Evolutionary conservation across 2,888 invertebrate species (phyloP).

Genomic region (Lutraria lutraria): DNA sequence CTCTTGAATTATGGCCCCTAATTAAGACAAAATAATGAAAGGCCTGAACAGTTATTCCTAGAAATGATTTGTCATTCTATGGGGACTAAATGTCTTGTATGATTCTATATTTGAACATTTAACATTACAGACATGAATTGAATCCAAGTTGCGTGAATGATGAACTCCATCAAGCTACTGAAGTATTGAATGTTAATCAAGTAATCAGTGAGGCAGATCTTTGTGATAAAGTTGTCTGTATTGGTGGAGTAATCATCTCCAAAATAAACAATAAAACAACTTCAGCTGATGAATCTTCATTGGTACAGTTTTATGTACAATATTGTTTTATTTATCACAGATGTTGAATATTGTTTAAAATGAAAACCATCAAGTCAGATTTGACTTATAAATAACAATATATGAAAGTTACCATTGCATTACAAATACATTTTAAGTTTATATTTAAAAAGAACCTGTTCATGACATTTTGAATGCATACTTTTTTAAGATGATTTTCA

Average conservation of each 20-base stretch:
- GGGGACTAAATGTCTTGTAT: no score
- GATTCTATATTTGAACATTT: neutral
- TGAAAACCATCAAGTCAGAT: neutral
- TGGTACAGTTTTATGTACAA: neutral
- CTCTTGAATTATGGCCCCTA: neutral
- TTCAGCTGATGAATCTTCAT: neutral
- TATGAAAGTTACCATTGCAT: neutral
- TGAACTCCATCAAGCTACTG: neutral
- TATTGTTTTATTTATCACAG: neutral
- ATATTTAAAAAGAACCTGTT: neutral
- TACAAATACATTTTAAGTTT: neutral
- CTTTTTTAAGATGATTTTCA: no score
- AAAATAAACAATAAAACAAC: neutral
- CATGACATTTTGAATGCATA: neutral
- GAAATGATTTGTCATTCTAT: neutral
- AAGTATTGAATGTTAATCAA: neutral
- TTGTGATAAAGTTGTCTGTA: slow-evolving; percentile 60
- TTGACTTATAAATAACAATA: neutral
- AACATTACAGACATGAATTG: neutral
- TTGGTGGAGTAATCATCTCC: slow-evolving; percentile 62
- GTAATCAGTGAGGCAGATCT: slow-evolving; percentile 61
- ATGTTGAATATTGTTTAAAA: neutral
- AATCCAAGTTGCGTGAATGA: neutral
- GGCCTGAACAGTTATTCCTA: neutral
- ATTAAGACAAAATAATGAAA: neutral